Evolutionary conservation across 2,888 invertebrate genomes (phyloP).

Genomic region (Sphecodes monilicornis): DNA sequence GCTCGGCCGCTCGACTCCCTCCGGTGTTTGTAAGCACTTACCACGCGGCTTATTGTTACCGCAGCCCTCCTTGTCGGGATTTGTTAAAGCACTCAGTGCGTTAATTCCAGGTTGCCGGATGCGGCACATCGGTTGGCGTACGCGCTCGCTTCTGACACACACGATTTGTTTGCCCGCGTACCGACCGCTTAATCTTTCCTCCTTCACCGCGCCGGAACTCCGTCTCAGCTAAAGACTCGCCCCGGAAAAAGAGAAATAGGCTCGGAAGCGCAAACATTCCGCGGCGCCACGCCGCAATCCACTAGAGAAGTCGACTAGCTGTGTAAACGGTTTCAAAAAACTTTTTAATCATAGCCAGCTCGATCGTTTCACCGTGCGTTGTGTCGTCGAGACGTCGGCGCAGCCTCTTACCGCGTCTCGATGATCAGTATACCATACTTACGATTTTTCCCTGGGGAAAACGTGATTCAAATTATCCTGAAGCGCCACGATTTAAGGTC

Average conservation of each 20-base stretch:
- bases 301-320: background rate
- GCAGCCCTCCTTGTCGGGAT: slow-evolving; percentile 79
- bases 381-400: background rate
- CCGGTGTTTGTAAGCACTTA: slow-evolving; percentile 79
- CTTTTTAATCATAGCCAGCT: background rate
- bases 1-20: slow-evolving; percentile 60
- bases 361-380: background rate
- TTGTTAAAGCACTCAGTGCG: slow-evolving; percentile 79
- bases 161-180: slow-evolving; percentile 57
- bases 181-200: slow-evolving; percentile 54
- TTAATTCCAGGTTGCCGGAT: slow-evolving; percentile 76
- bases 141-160: slow-evolving; percentile 46
- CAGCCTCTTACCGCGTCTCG: background rate
- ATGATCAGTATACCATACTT: background rate
- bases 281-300: background rate
- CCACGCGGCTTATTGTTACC: slow-evolving; percentile 79
- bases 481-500: background rate
- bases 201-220: slow-evolving; percentile 21
- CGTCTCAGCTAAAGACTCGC: slow-evolving; percentile 22
- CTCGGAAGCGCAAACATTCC: slow-evolving; percentile 41
- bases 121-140: slow-evolving; percentile 45
- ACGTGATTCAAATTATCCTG: background rate
- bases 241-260: slow-evolving; percentile 23
- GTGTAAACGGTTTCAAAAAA: background rate
- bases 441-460: background rate